Evolutionary conservation across 2,113 vertebrate species (phyloP), one percentile per base, ranked within the genome.

Genomic region (Syrmaticus mikado): DNA sequence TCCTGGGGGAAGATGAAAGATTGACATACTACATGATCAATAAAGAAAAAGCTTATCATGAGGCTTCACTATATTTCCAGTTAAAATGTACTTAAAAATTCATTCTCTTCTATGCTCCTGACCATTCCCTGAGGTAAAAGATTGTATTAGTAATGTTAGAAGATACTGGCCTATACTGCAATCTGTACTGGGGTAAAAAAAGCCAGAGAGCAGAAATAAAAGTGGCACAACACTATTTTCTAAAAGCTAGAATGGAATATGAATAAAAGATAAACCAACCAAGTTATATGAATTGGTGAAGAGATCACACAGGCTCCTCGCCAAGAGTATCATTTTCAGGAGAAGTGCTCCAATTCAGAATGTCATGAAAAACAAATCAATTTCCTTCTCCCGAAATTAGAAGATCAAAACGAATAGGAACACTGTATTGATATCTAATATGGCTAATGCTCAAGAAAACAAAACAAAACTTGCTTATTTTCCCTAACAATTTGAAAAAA

Each of bases 21-120:
- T 93, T 91, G 82, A 92, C 48, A 95, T 84, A 81, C 82, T 90
- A 70, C 57, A 66, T 86, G 90, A 94, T 97, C 94, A 91, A 91
- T 95, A 95, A 30, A 87, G 79, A 85, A 91, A 95, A 94, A 90
- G 68, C 76, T 93, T 90, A 96, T 89, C 61, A 61, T 87, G 92
- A 91, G 76, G 61, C 76, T 84, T 88, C 85, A 65, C 57, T 91
- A 40, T 73, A 78, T 93, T 90, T 95, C 73, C 94, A 86, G 93
- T 88, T 93, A 95, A 92, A 97, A 83, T 76, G 36, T 75, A 90
- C 45, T 85, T 96, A 91, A 93, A 61, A 84, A 80, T 78, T 95
- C 74, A 76, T 87, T 88, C 86, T 93, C 73, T 50, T 28, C 86
- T 84, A 81, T 52, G 46, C 61, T 94, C 14, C 73, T 81, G 88